These are phyloP conservation scores for Vanessa tameamea DNA, from an alignment of 1,140 invertebrate genomes.

Conservation along the genomic window DNA sequence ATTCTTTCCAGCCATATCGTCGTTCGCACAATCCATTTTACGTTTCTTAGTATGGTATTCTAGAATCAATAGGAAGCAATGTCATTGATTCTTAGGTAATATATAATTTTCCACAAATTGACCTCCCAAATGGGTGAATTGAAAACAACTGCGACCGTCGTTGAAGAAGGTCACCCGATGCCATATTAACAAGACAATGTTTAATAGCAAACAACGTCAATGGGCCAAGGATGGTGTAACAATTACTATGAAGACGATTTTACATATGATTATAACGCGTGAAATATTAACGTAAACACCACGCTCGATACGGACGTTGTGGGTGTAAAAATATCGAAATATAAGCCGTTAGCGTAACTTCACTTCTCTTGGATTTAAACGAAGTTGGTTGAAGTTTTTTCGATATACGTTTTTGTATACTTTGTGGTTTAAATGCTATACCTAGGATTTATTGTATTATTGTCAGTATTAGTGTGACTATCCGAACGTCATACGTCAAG, in stretches of 20 bases:
- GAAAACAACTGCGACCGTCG: not conserved
- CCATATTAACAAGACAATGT: slow-evolving; percentile 12
- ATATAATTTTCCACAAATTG: not conserved
- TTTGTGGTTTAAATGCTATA: no score
- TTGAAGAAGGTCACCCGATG: not conserved
- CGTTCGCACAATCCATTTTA: no score
- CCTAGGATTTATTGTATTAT: no score
- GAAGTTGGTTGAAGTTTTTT: no score
- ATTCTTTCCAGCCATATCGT: no score
- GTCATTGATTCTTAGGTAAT: not conserved
- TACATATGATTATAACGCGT: slow-evolving; percentile 2
- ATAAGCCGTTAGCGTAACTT: not conserved
- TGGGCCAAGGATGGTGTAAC: slow-evolving; percentile 5
- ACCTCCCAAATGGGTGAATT: not conserved
- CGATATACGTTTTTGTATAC: no score
- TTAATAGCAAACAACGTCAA: not conserved
- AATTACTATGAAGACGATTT: not conserved
- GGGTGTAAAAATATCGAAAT: not conserved
- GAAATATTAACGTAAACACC: slow-evolving; percentile 6
- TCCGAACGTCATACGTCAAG: no score
- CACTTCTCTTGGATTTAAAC: no score
- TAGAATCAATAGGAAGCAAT: no score
- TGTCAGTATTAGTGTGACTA: no score
- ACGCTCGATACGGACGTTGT: not conserved
- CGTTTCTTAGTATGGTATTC: no score